Evolutionary conservation across 1,140 invertebrate species (phyloP), one percentile per base, ranked within the genome.

Genomic region (Bilobella aurantiaca): DNA sequence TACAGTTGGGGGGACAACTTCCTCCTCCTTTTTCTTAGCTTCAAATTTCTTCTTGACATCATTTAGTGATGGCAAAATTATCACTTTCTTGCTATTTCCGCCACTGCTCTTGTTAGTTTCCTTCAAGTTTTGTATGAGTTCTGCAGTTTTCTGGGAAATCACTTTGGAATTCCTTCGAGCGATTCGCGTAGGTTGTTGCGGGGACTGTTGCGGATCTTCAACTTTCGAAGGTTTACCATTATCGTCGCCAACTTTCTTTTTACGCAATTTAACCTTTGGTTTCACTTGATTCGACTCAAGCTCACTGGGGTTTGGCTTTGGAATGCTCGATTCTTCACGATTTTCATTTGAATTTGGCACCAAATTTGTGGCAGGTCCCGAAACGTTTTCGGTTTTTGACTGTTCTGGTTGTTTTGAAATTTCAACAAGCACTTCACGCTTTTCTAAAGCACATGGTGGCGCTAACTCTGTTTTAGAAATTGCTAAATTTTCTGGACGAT

Each of bases 271-370:
- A 8, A 53, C 49, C 49, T 53, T 53, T 53, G 49, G 49, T 78
- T 62, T 77, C 79, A 0, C 70, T 79, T 16, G 79, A 76, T 0
- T 76, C 67, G 34, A n/a, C n/a, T n/a, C n/a, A n/a, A n/a, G n/a
- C n/a, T n/a, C n/a, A n/a, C n/a, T n/a, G n/a, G n/a, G n/a, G n/a
- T n/a, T n/a, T n/a, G n/a, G n/a, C n/a, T n/a, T n/a, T n/a, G n/a
- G n/a, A n/a, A n/a, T n/a, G n/a, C n/a, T n/a, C n/a, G n/a, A n/a
- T n/a, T n/a, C n/a, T n/a, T n/a, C n/a, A n/a, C n/a, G n/a, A n/a
- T n/a, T n/a, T n/a, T n/a, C n/a, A n/a, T n/a, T n/a, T n/a, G n/a
- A n/a, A n/a, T n/a, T n/a, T n/a, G n/a, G n/a, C n/a, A n/a, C n/a
- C n/a, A n/a, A n/a, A n/a, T n/a, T n/a, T n/a, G n/a, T n/a, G n/a